Percentiles rank a stretch among this genome's conserved stretches.
These are phyloP conservation scores for Erannis defoliaria DNA, from an alignment of 2,888 invertebrate species.

Conservation along the genomic window DNA sequence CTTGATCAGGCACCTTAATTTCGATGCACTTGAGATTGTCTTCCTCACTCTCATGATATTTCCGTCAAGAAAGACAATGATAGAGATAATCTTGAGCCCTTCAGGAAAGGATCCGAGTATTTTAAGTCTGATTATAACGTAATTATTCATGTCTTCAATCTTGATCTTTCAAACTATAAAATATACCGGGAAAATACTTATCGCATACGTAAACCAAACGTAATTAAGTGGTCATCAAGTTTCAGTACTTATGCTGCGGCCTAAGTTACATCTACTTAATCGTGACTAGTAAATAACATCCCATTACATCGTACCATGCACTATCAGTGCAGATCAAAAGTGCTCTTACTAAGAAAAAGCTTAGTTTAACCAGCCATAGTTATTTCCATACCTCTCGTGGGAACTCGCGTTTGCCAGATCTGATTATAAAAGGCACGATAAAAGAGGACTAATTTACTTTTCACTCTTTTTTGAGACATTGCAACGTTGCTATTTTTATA, in stretches of 20 bases:
- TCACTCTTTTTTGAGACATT: constrained; percentile 19
- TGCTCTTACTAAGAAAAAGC: constrained; percentile 33
- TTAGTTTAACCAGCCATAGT: constrained; percentile 29
- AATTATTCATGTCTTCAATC: background rate
- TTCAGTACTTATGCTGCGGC: background rate
- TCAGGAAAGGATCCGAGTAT: background rate
- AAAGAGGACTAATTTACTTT: constrained; percentile 33
- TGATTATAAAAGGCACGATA: constrained; percentile 36
- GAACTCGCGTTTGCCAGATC: constrained; percentile 29
- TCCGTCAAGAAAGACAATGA: no score
- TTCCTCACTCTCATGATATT: no score
- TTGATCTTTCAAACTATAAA: background rate
- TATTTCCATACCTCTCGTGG: constrained; percentile 31
- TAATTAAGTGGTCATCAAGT: constrained; percentile 1
- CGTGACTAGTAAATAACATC: constrained; percentile 30
- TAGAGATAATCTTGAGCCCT: no score
- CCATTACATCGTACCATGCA: constrained; percentile 23
- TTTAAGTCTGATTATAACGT: background rate
- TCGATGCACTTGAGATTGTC: no score
- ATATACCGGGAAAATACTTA: background rate
- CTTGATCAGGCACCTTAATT: no score
- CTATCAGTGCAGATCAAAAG: constrained; percentile 30
- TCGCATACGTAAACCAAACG: background rate
- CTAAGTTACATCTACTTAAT: constrained; percentile 2
- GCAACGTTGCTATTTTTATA: constrained; percentile 16